Conservation (phyloP, 1,140 invertebrate species). For the Cyclina sinensis region DNA sequence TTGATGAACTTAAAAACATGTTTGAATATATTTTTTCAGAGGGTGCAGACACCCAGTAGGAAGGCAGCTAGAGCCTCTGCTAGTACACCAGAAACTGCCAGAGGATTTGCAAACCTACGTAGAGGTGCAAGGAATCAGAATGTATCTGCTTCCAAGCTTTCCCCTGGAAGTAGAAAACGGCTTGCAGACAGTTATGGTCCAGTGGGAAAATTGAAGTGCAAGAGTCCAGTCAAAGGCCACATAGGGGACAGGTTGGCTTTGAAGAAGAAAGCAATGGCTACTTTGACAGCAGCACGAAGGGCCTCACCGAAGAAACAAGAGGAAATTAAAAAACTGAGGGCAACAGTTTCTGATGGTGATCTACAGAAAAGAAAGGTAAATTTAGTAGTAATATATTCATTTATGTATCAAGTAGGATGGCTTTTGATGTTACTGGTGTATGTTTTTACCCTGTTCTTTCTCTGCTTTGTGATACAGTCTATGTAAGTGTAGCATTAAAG, state of each 20-base stretch:
- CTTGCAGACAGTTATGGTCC: slow-evolving; percentile 23
- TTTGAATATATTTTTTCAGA: slow-evolving; percentile 47
- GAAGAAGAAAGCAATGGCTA: slow-evolving; percentile 74
- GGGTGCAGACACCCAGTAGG: slow-evolving; percentile 72
- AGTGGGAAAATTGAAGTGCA: slow-evolving; percentile 38
- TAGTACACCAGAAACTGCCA: slow-evolving; percentile 82
- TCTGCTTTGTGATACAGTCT: too few species aligned
- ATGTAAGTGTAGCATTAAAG: too few species aligned
- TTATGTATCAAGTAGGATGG: too few species aligned
- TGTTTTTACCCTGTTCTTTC: too few species aligned
- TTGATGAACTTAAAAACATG: too few species aligned
- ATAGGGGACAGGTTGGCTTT: slow-evolving; percentile 65
- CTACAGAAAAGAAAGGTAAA: slow-evolving; percentile 58
- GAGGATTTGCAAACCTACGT: slow-evolving; percentile 79
- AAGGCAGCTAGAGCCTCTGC: slow-evolving; percentile 84
- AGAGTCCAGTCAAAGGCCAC: slow-evolving; percentile 53
- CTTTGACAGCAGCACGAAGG: slow-evolving; percentile 64
- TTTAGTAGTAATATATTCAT: neutral
- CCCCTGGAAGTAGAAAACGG: slow-evolving; percentile 44
- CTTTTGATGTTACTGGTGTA: too few species aligned
- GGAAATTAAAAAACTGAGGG: slow-evolving; percentile 27
- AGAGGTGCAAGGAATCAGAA: slow-evolving; percentile 56
- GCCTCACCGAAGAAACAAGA: slow-evolving; percentile 49
- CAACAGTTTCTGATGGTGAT: slow-evolving; percentile 52
- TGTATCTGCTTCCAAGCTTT: slow-evolving; percentile 27